Evolutionary conservation across 1,140 invertebrate genomes (phyloP).

Genomic region (Pantala flavescens): DNA sequence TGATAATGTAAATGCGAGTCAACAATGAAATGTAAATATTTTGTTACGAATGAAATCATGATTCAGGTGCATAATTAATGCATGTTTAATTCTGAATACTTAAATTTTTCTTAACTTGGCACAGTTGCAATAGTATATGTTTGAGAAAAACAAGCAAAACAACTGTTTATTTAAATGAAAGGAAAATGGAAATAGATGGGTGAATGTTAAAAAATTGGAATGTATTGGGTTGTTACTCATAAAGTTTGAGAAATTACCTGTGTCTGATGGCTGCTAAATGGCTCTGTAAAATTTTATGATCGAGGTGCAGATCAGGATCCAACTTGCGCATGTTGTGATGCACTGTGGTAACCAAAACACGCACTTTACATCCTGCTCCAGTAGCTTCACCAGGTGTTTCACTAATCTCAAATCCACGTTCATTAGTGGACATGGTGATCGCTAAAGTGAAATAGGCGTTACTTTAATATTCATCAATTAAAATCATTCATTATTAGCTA

Average conservation of each 20-base stretch:
- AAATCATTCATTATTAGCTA: constrained; percentile 3
- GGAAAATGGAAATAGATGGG: no score
- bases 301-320: constrained; percentile 83
- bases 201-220: no score
- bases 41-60: no score
- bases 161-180: no score
- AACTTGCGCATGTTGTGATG: constrained; percentile 87
- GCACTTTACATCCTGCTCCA: constrained; percentile 38
- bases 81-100: no score
- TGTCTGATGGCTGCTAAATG: constrained; percentile 90
- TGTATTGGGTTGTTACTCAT: no score
- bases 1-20: no score
- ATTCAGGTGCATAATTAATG: no score
- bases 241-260: constrained; percentile 32
- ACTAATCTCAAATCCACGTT: constrained; percentile 72
- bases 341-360: constrained; percentile 84
- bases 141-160: no score
- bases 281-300: constrained; percentile 72
- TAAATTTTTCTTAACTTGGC: no score
- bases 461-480: neutral
- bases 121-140: no score
- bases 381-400: constrained; percentile 58
- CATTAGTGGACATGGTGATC: constrained; percentile 52
- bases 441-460: constrained; percentile 26
- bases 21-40: no score